Conservation (phyloP, 2,888 invertebrate species). For the Tipula lateralis region DNA sequence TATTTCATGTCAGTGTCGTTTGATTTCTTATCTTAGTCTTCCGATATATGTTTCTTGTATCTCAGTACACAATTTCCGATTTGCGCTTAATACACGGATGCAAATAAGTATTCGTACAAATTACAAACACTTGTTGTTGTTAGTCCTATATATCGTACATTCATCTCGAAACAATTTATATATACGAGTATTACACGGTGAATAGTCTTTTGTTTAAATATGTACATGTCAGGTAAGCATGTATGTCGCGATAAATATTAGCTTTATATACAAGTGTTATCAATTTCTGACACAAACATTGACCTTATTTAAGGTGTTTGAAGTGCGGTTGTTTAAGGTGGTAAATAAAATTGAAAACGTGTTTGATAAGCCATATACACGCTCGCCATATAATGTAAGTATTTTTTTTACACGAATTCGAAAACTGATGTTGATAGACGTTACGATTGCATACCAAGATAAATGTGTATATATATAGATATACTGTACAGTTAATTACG, state of each 20-base stretch:
- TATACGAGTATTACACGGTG: background rate
- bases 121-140: background rate
- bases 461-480: too few species aligned
- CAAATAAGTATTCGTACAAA: background rate
- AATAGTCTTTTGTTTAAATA: background rate
- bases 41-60: background rate
- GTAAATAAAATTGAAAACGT: background rate
- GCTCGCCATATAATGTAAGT: background rate
- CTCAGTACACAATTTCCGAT: background rate
- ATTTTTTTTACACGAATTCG: background rate
- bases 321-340: background rate
- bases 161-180: background rate
- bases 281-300: slow-evolving; percentile 8
- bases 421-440: background rate
- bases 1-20: background rate
- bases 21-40: background rate
- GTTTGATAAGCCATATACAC: background rate
- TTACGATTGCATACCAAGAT: background rate
- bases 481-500: background rate
- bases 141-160: background rate
- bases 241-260: background rate
- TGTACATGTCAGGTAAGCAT: background rate
- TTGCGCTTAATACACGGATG: background rate
- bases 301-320: background rate
- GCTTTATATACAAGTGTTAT: background rate